A percentile compares a stretch with the other conserved stretches of the same genome.
phyloP scores from a whole-genome alignment of 2,888 invertebrate genomes.

The Lydus trimaculatus region DNA sequence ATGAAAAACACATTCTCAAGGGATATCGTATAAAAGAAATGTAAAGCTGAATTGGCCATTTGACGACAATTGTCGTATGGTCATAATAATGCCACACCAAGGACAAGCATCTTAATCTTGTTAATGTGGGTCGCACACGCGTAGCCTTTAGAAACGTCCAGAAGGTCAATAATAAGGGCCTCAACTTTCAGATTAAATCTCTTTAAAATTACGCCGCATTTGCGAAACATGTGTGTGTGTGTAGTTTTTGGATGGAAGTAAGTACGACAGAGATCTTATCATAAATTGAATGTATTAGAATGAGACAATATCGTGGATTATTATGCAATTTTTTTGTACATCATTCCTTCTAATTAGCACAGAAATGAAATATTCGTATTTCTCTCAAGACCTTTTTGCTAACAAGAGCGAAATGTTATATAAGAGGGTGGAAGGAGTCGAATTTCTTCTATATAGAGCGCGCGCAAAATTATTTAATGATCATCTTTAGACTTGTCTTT shows the following conservation, averaged over 20 bases:
- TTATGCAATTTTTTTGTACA: not conserved
- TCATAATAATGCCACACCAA: conserved; percentile 39
- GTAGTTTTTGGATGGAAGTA: no score
- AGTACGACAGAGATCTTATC: no score
- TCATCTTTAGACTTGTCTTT: conserved; percentile 26
- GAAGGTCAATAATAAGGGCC: not conserved
- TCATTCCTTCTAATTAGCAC: not conserved
- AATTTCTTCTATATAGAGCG: not conserved
- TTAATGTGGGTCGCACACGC: conserved; percentile 44
- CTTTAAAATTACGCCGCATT: no score
- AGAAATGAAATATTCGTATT: not conserved
- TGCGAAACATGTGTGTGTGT: no score
- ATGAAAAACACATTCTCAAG: conserved; percentile 21
- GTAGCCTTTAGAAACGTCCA: not conserved
- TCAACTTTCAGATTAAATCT: not conserved
- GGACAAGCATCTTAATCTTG: conserved; percentile 40
- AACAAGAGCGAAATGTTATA: not conserved
- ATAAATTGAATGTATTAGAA: no score
- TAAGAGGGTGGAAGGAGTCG: not conserved
- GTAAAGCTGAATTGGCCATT: conserved; percentile 21
- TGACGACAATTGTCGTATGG: conserved; percentile 24
- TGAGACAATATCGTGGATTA: not conserved
- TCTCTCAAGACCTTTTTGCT: not conserved
- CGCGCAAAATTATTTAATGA: conserved; percentile 28
- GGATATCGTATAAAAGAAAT: conserved; percentile 20